Conservation (phyloP, 2,888 invertebrate genomes). For the Caenorhabditis sp. region DNA sequence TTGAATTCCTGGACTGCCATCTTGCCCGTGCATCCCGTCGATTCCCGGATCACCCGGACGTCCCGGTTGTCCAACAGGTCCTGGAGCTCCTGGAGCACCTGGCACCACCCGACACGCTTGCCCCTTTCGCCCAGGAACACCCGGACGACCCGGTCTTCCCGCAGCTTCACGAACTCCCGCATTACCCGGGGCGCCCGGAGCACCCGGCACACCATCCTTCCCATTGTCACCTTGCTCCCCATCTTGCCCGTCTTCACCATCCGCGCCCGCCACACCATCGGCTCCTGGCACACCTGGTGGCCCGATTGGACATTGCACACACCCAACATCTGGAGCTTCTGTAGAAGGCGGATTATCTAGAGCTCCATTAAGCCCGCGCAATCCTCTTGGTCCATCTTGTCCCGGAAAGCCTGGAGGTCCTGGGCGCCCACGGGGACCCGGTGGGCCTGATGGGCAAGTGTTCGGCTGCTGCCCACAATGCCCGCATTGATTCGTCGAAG, state of each 20-base stretch:
- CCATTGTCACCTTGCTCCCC: slow-evolving; percentile 35
- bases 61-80: slow-evolving; percentile 28
- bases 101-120: slow-evolving; percentile 21
- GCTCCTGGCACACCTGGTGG: slow-evolving; percentile 32
- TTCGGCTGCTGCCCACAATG: slow-evolving; percentile 31
- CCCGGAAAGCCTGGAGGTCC: slow-evolving; percentile 46
- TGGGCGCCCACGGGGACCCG: slow-evolving; percentile 40
- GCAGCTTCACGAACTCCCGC: slow-evolving; percentile 25
- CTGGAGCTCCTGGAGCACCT: slow-evolving; percentile 40
- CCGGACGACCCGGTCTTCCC: slow-evolving; percentile 35
- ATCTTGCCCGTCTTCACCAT: slow-evolving; percentile 37
- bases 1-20: slow-evolving; percentile 40
- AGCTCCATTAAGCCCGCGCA: slow-evolving; percentile 32
- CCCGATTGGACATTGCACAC: slow-evolving; percentile 40
- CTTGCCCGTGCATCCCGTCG: slow-evolving; percentile 43
- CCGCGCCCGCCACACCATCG: slow-evolving; percentile 39
- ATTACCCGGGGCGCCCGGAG: slow-evolving; percentile 34
- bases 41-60: slow-evolving; percentile 35
- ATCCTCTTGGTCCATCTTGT: slow-evolving; percentile 38
- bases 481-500: slow-evolving; percentile 18
- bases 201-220: slow-evolving; percentile 38
- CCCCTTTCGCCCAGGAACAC: slow-evolving; percentile 33
- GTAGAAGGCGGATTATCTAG: slow-evolving; percentile 9
- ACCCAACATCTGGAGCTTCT: slow-evolving; percentile 25
- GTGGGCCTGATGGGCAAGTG: slow-evolving; percentile 35